Evolutionary conservation across 2,888 invertebrate species (phyloP).

Genomic region (Taphrorychus bicolor): DNA sequence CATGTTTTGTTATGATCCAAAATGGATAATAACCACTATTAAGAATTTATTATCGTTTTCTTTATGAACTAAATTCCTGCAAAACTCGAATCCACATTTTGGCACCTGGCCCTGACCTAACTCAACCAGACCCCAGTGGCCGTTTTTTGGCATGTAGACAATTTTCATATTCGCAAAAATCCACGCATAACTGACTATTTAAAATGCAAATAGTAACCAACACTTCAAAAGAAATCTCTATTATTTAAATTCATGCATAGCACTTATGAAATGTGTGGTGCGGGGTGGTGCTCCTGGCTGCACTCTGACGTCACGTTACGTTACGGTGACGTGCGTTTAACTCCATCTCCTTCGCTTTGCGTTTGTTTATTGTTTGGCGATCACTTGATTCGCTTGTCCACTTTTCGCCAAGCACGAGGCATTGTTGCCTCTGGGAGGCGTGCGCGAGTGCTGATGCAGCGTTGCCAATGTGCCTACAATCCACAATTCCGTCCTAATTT

Average conservation of each 20-base stretch:
- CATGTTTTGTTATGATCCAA: not conserved
- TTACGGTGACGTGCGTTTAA: slow-evolving; percentile 49
- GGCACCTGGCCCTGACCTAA: not conserved
- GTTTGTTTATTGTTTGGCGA: not conserved
- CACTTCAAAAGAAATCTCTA: not conserved
- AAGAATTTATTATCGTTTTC: not conserved
- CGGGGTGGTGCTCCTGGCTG: slow-evolving; percentile 23
- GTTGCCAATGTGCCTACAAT: no score
- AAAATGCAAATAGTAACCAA: no score
- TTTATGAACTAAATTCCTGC: not conserved
- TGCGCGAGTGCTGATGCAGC: not conserved
- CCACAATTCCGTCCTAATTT: no score
- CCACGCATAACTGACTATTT: no score
- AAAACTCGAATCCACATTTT: not conserved
- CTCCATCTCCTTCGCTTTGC: slow-evolving; percentile 3
- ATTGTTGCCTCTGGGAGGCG: not conserved
- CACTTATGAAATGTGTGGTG: not conserved
- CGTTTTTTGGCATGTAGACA: not conserved
- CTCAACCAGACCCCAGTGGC: not conserved
- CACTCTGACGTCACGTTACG: slow-evolving; percentile 50
- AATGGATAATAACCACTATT: no score
- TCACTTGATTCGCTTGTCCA: no score
- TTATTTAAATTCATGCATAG: not conserved
- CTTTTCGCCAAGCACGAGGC: not conserved
- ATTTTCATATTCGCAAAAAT: no score